Base-by-base conservation (phyloP, 2,888 invertebrate species). In the Drosophila histrio region DNA sequence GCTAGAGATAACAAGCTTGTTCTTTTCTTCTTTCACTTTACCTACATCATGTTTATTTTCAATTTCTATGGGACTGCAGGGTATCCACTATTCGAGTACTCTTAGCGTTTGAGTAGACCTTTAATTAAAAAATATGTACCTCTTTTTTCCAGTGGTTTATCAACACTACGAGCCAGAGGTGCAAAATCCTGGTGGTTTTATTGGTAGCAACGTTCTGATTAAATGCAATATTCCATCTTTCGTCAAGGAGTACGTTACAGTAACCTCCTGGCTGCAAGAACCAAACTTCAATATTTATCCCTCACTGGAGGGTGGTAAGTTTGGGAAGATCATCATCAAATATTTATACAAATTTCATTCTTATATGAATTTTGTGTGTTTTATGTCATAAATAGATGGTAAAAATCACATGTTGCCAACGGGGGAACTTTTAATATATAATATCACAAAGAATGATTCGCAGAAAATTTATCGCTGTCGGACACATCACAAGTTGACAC, bases 371-470 rank as follows among this genome's bases (percentile, higher is more conserved):
- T 11, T 28, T 24, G 17, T 28, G 32, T n/a, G 2, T 7, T 17
- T 52, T 58, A n/a, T n/a, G n/a, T 47, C 17, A 34, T 34, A 38
- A 22, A n/a, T n/a, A 93, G 93, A 93, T 91, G 93, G 93, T 41
- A 93, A 93, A 91, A 93, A 93, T 90, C 93, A 93, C 77, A 93
- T 94, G 91, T 91, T 94, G 39, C 92, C 93, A 30, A 93, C 93
- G 44, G 94, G 94, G 8, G 94, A 94, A 79, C 90, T 94, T 61
- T 92, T 94, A 90, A 93, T 94, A 67, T 93, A 94, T 77, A 93
- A 94, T 87, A 93, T 94, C 72, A 92, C 93, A 68, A 92, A 92
- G 72, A 90, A 89, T 69, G 94, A 94, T 91, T 92, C 93, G 15
- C 92, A 93, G 77, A 92, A 92, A 85, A 92, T 93, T 72, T 94